Percentiles rank a stretch among this genome's conserved stretches.
Evolutionary conservation across 1,140 invertebrate species (phyloP).

Genomic region (Drosophila watanabei): DNA sequence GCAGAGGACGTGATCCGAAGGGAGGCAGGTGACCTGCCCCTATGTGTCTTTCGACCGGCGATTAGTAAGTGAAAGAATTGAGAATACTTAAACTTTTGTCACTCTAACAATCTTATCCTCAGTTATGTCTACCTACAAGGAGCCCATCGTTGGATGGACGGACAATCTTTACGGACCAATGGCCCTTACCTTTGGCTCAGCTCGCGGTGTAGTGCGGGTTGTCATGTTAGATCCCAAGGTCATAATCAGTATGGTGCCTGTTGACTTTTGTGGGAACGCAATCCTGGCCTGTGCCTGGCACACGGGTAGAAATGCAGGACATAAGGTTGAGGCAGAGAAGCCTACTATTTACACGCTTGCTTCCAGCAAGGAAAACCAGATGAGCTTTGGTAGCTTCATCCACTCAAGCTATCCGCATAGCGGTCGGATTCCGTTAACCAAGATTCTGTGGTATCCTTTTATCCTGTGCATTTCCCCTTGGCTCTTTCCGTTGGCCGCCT

Average conservation of each 20-base stretch:
- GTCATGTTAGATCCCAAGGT: slow-evolving; percentile 87
- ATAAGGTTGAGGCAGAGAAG: too few relatives aligned
- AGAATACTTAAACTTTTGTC: too few relatives aligned
- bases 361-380: slow-evolving; percentile 88
- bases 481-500: slow-evolving; percentile 84
- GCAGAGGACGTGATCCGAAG: slow-evolving; percentile 90
- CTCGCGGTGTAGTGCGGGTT: slow-evolving; percentile 91
- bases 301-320: slow-evolving; percentile 85
- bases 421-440: slow-evolving; percentile 66
- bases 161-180: slow-evolving; percentile 96
- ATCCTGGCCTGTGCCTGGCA: slow-evolving; percentile 91
- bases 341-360: slow-evolving; percentile 90
- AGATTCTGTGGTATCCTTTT: slow-evolving; percentile 86
- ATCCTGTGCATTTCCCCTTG: slow-evolving; percentile 75
- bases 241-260: slow-evolving; percentile 89
- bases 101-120: slow-evolving; percentile 86
- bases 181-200: slow-evolving; percentile 89
- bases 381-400: slow-evolving; percentile 88
- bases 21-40: slow-evolving; percentile 89
- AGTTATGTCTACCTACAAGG: slow-evolving; percentile 93
- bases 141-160: slow-evolving; percentile 92
- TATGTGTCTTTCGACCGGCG: slow-evolving; percentile 90
- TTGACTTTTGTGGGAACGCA: slow-evolving; percentile 92
- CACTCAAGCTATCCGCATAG: slow-evolving; percentile 53
- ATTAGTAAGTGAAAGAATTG: slow-evolving; percentile 88